Base-by-base conservation (phyloP, 2,888 invertebrate species). In the Argyresthia goedartella region DNA sequence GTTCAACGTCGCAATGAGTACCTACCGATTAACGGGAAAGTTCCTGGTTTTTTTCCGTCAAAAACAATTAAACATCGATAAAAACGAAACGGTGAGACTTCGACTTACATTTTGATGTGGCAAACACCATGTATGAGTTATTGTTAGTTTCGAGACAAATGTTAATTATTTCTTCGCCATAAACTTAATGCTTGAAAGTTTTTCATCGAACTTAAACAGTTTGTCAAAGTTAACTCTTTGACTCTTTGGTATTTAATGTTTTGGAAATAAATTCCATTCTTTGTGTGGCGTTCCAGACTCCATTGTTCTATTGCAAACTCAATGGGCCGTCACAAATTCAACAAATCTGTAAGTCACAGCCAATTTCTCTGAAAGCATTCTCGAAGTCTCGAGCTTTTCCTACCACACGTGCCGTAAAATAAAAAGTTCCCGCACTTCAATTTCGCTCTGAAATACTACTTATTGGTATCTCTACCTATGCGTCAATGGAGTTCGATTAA, bases 271-370 rank as follows among this genome's bases (percentile, higher is more conserved):
- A 49, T 13, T 49, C 16, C n/a, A 42, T 49, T 42, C 42, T 49
- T 42, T 49, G 49, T 41, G 49, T 33, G 45, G 52, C 57, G 56
- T 60, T 55, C 58, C 64, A 64, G 70, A 67, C 64, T 55, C 60
- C 60, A 66, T 69, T 73, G 66, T 71, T 68, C 63, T 58, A 54
- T 53, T 42, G 54, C 56, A 58, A 57, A 66, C 59, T 66, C 65
- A 73, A 72, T 68, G 69, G 66, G 60, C 63, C 55, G 67, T 63
- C 58, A 58, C 60, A 65, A 65, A 68, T 71, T 67, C 59, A 55
- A 59, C 61, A 69, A 69, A 63, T 65, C 61, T 65, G 60, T 67
- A 64, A 67, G 62, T 63, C 63, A 61, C 60, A 62, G 65, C 62
- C 63, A 68, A 69, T 69, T 66, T 63, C 61, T 63, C 65, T 64